Evolutionary conservation across 2,888 invertebrate genomes (phyloP), one percentile per base, ranked within the genome.

Genomic region (Bedellia somnulentella): DNA sequence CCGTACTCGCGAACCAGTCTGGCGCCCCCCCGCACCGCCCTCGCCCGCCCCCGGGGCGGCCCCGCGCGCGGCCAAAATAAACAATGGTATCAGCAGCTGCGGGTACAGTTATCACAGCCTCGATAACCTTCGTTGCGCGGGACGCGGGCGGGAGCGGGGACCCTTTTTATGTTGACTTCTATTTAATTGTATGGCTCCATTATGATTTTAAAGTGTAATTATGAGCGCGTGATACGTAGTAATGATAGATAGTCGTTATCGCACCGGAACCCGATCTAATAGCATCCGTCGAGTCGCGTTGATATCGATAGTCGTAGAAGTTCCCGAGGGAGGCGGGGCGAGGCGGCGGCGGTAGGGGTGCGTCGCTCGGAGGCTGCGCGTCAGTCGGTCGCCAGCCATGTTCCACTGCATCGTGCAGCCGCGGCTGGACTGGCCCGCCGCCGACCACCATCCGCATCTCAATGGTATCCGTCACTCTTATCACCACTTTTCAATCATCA

Each of bases 341-440:
- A 4, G 40, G 37, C 46, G 43, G 45, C 40, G 45, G 45, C 40
- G 32, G 36, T 35, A 32, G 33, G 34, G 32, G 33, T 33, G 35
- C 35, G 22, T 4, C 24, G 44, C 40, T 40, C 42, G 40, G 31
- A 47, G 45, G 47, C n/a, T n/a, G n/a, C n/a, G 47, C 45, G 44
- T 38, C 43, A 44, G 39, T 35, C 30, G 27, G 36, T 41, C 17
- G 35, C 33, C 23, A 43, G 48, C 49, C 54, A 88, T 88, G 88
- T 88, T 88, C 71, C 88, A 88, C 78, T 89, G 88, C 64, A 87
- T 88, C 51, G 87, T 87, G 56, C 87, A 87, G 73, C 87, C 86
- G 70, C 81, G 82, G 52, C 83, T 83, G 57, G 86, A 86, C 56
- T 87, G 87, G 86, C 81, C 82, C 39, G 79, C 80, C 51, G 82